These are phyloP conservation scores for Neelides sp. DNA, from an alignment of 1,140 invertebrate species.

Conservation along the genomic window DNA sequence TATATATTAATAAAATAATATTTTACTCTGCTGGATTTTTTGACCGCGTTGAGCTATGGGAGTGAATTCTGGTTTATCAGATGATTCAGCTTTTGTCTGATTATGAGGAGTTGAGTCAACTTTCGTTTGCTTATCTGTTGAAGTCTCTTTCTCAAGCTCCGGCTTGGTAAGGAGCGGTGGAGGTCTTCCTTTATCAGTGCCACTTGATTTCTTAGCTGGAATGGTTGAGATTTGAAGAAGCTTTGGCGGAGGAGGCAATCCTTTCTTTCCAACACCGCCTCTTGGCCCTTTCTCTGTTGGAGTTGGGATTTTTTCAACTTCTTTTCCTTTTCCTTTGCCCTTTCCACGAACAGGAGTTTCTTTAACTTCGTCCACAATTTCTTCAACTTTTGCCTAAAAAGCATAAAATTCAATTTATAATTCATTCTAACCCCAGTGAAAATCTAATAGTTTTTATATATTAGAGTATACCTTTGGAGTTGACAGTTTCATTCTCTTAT, in stretches of 20 bases:
- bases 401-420: no score
- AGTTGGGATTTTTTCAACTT: not conserved
- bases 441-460: no score
- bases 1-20: not conserved
- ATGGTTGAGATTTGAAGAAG: not conserved
- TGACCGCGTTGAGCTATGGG: not conserved
- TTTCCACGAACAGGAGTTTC: not conserved
- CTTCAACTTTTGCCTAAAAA: no score
- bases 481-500: no score
- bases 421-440: no score
- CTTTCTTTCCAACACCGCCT: not conserved
- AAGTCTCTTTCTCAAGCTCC: no score
- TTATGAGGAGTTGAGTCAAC: no score
- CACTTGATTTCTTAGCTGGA: not conserved
- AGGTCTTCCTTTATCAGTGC: not conserved
- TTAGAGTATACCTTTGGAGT: no score
- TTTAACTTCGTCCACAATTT: slow-evolving; percentile 3
- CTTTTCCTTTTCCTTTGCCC: slow-evolving; percentile 8
- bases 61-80: no score
- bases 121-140: no score
- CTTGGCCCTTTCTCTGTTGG: not conserved
- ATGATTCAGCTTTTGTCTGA: no score
- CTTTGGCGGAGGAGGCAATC: not conserved
- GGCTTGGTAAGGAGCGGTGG: slow-evolving; percentile 1
- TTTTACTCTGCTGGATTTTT: not conserved